phyloP scores from a whole-genome alignment of 2,888 invertebrate species.

The Erpobdella octoculata region DNA sequence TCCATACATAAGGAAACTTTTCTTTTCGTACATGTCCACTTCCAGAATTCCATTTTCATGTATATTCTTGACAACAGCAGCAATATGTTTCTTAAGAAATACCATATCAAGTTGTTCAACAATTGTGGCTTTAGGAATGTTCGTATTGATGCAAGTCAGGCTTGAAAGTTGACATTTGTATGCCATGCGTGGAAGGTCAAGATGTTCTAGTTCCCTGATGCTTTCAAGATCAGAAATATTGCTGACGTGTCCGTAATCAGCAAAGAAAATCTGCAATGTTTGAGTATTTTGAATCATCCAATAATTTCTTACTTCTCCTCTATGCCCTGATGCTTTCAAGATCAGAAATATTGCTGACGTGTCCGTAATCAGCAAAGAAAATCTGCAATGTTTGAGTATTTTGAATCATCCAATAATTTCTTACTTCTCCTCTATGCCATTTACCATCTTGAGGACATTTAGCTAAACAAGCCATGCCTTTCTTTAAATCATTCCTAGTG shows the following conservation, averaged over 20 bases:
- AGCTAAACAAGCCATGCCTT: slow-evolving; percentile 61
- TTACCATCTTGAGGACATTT: slow-evolving; percentile 59
- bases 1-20: too few relatives aligned
- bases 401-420: slow-evolving; percentile 50
- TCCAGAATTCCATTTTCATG: too few relatives aligned
- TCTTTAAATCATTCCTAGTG: background rate
- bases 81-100: slow-evolving; percentile 12
- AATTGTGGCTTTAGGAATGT: background rate
- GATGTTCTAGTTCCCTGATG: slow-evolving; percentile 8
- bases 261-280: background rate
- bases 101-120: background rate
- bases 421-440: slow-evolving; percentile 65
- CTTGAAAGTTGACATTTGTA: slow-evolving; percentile 24
- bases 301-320: too few relatives aligned
- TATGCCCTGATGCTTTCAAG: slow-evolving; percentile 18
- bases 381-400: slow-evolving; percentile 8
- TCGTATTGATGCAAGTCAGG: too few relatives aligned
- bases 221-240: background rate
- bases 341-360: slow-evolving; percentile 7
- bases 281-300: too few relatives aligned
- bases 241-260: too few relatives aligned
- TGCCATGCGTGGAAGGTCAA: slow-evolving; percentile 7
- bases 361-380: slow-evolving; percentile 29
- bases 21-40: too few relatives aligned
- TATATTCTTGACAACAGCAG: slow-evolving; percentile 1